Evolutionary conservation across 2,797 vertebrate genomes (phyloP).

Genomic region (Mormyrops attenuatus): DNA sequence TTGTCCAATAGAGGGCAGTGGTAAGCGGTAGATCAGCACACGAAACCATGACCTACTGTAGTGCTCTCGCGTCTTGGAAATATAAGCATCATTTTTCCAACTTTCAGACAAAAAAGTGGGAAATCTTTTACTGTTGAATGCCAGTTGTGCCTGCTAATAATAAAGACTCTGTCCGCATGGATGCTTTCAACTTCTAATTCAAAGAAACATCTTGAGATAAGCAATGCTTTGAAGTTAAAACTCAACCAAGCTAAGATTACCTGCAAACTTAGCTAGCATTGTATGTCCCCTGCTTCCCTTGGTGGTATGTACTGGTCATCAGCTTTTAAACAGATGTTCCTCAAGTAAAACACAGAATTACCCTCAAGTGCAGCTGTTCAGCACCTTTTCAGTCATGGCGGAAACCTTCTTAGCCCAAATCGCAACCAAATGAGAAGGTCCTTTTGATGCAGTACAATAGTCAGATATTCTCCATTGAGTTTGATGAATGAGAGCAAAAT

Average conservation of each 20-base stretch:
- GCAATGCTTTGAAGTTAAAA: neutral
- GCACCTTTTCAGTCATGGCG: neutral
- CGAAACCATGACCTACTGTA: neutral
- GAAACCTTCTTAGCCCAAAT: neutral
- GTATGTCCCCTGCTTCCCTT: neutral
- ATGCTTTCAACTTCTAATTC: neutral
- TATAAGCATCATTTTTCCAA: neutral
- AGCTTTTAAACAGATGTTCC: neutral
- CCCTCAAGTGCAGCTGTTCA: too few species aligned
- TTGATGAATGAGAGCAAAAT: neutral
- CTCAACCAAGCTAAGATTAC: neutral
- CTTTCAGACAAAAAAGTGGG: neutral
- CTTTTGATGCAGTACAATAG: neutral
- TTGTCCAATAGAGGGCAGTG: neutral
- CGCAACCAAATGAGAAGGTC: neutral
- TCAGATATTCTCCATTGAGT: neutral
- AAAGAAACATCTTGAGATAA: neutral
- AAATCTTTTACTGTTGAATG: neutral
- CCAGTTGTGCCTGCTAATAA: neutral
- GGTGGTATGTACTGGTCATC: neutral
- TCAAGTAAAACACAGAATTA: neutral
- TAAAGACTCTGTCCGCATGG: neutral
- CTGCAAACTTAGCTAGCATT: neutral
- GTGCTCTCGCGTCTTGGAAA: neutral
- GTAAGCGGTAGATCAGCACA: neutral